Conservation (phyloP, 2,888 invertebrate genomes). For the Leistus spinibarbis region DNA sequence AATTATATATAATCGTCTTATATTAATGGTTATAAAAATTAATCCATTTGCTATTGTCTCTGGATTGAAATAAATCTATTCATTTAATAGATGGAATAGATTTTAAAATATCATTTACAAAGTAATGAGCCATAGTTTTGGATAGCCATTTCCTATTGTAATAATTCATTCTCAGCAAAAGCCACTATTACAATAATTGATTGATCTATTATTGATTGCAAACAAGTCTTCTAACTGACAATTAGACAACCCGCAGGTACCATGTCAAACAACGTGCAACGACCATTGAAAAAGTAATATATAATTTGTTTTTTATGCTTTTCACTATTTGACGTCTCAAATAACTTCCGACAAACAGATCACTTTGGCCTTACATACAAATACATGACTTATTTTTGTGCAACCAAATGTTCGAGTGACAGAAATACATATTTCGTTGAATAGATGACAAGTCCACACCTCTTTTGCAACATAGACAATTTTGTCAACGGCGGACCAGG, state of each 20-base stretch:
- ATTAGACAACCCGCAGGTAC: background rate
- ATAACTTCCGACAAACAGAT: slow-evolving; percentile 4
- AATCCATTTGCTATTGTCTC: too few species aligned
- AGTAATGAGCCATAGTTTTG: background rate
- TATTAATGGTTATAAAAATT: too few species aligned
- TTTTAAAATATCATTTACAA: too few species aligned
- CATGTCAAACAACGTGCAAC: background rate
- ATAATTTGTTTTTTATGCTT: slow-evolving; percentile 5
- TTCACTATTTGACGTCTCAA: background rate
- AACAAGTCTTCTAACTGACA: background rate
- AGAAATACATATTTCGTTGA: background rate
- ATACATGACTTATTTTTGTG: too few species aligned
- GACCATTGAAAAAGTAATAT: background rate
- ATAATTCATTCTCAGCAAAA: background rate
- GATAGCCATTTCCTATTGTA: background rate
- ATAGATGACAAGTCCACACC: slow-evolving; percentile 6
- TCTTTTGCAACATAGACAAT: background rate
- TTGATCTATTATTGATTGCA: background rate
- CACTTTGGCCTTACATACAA: background rate
- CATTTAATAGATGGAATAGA: too few species aligned
- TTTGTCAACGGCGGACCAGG: background rate
- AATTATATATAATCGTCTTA: too few species aligned
- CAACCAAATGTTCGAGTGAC: too few species aligned
- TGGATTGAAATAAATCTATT: too few species aligned
- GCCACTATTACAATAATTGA: background rate